phyloP scores from a whole-genome alignment of 2,797 vertebrate genomes.

The Protonibea diacanthus region DNA sequence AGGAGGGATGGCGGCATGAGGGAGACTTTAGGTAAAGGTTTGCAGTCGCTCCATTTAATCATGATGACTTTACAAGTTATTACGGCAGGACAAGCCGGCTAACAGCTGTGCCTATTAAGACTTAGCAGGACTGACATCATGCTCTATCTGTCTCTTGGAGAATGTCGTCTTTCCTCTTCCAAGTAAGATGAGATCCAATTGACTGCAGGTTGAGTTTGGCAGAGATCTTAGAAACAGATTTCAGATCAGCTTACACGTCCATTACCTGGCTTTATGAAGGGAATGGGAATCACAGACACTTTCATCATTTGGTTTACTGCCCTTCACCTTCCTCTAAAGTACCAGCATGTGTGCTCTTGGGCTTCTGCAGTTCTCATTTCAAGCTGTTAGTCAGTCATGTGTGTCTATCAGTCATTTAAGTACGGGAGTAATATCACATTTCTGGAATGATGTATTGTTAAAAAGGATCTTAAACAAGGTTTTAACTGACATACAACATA shows the following conservation, averaged over 20 bases:
- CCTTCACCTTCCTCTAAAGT: slow-evolving; percentile 1
- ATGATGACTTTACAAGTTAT: slow-evolving; percentile 49
- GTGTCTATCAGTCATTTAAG: no score
- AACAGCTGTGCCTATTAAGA: slow-evolving; percentile 55
- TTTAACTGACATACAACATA: background rate
- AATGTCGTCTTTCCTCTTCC: slow-evolving; percentile 42
- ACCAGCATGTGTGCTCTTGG: background rate
- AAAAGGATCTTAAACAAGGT: background rate
- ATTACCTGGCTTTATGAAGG: slow-evolving; percentile 29
- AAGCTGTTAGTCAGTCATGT: background rate
- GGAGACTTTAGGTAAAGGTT: background rate
- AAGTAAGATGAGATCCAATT: slow-evolving; percentile 47
- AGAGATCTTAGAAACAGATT: slow-evolving; percentile 48
- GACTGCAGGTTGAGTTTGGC: slow-evolving; percentile 36
- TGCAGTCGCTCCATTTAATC: slow-evolving; percentile 30
- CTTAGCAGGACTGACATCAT: slow-evolving; percentile 42
- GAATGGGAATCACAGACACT: slow-evolving; percentile 16
- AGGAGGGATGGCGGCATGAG: background rate
- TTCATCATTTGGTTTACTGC: slow-evolving; percentile 31
- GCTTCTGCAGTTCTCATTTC: background rate
- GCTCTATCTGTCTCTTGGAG: slow-evolving; percentile 25
- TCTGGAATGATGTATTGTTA: background rate
- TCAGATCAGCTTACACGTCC: slow-evolving; percentile 33
- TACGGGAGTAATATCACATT: background rate
- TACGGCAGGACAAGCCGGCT: slow-evolving; percentile 36